Conservation (phyloP, 2,797 vertebrate species). For the Uromys caudimaculatus region DNA sequence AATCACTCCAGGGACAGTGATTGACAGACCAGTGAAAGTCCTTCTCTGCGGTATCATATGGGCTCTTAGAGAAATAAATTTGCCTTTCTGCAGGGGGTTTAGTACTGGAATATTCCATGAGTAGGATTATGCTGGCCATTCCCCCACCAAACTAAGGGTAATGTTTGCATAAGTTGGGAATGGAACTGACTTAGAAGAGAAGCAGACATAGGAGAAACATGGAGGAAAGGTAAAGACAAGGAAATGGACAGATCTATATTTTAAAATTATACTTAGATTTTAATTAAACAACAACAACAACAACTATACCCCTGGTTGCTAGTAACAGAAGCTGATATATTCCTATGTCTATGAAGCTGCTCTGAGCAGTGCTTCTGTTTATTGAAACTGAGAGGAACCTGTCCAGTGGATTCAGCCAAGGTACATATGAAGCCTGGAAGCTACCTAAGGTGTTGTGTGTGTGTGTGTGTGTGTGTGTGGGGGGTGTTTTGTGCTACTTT, state of each 20-base stretch:
- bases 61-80: neutral
- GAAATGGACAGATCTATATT: neutral
- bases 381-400: conserved; percentile 13
- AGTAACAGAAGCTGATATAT: neutral
- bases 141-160: neutral
- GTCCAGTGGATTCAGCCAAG: neutral
- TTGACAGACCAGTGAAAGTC: neutral
- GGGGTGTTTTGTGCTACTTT: neutral
- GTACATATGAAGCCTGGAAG: neutral
- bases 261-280: conserved; percentile 4
- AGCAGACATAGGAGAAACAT: neutral
- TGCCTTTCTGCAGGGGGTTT: conserved; percentile 37
- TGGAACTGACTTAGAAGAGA: neutral
- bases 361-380: conserved; percentile 5
- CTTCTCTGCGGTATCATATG: neutral
- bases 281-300: neutral
- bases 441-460: neutral
- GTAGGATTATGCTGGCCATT: neutral
- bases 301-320: neutral
- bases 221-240: neutral
- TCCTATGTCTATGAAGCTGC: neutral
- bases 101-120: neutral
- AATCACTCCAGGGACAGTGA: neutral
- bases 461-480: neutral
- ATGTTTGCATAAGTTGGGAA: neutral